phyloP scores from a whole-genome alignment of 2,113 vertebrate genomes.

The Isurus oxyrinchus region DNA sequence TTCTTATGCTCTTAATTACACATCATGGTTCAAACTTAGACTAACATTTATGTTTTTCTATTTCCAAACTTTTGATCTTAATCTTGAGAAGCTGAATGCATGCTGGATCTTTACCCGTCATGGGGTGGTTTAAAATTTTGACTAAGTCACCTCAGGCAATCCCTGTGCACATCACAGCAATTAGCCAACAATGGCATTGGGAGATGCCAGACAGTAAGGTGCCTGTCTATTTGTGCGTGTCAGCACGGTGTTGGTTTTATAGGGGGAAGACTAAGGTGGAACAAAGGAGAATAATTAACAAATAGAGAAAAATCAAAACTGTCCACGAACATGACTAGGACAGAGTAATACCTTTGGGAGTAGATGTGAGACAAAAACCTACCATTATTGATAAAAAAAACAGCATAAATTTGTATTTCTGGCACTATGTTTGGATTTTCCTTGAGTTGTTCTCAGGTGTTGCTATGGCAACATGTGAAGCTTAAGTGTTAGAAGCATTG shows the following conservation, averaged over 20 bases:
- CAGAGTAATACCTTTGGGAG: neutral
- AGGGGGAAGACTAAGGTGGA: neutral
- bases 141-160: constrained; percentile 13
- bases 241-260: constrained; percentile 7
- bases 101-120: neutral
- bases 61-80: neutral
- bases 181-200: neutral
- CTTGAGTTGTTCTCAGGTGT: constrained; percentile 26
- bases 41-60: neutral
- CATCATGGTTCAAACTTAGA: neutral
- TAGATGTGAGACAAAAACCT: neutral
- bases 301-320: neutral
- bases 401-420: constrained; percentile 22
- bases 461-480: constrained; percentile 28
- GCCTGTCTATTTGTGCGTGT: neutral
- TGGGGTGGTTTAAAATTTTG: neutral
- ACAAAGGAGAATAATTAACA: neutral
- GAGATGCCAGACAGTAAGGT: neutral
- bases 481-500: constrained; percentile 15
- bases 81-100: neutral
- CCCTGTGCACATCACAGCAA: neutral
- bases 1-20: no score
- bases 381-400: neutral
- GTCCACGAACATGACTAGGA: neutral
- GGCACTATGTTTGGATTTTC: constrained; percentile 13